Evolutionary conservation across 2,113 vertebrate species (phyloP).

Genomic region (Microtus ochrogaster): DNA sequence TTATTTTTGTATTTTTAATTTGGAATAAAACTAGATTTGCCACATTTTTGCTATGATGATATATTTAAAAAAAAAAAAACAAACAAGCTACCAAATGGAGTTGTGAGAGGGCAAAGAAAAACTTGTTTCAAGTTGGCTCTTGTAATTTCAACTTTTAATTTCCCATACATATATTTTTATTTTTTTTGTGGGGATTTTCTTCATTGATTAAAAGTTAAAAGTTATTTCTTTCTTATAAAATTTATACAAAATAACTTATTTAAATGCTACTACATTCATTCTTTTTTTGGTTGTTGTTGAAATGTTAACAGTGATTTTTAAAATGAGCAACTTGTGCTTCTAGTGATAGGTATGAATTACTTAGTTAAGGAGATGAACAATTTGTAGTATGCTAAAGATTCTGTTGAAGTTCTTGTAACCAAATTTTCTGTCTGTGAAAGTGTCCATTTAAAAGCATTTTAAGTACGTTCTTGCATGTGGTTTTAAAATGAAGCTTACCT

Average conservation of each 20-base stretch:
- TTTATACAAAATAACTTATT: constrained; percentile 49
- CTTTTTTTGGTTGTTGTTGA: constrained; percentile 20
- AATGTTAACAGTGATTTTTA: constrained; percentile 27
- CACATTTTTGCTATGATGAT: neutral
- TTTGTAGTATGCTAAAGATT: constrained; percentile 74
- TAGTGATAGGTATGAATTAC: constrained; percentile 52
- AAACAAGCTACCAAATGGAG: neutral
- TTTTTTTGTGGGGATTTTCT: constrained; percentile 32
- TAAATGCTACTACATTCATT: neutral
- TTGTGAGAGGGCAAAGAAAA: neutral
- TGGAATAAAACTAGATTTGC: neutral
- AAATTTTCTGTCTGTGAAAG: constrained; percentile 60
- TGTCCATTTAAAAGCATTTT: constrained; percentile 67
- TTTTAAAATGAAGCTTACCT: constrained; percentile 85
- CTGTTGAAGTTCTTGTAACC: constrained; percentile 54
- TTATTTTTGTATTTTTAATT: neutral
- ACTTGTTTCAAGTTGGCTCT: neutral
- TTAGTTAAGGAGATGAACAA: constrained; percentile 64
- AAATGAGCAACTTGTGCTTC: neutral
- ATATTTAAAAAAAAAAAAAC: neutral
- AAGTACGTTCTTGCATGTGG: constrained; percentile 80
- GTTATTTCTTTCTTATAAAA: neutral
- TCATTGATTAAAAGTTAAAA: constrained; percentile 14
- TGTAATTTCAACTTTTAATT: constrained; percentile 40
- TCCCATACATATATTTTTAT: constrained; percentile 28